A percentile compares a stretch with the other conserved stretches of the same genome.
These are phyloP conservation scores for Drosophila meridionalis DNA, from an alignment of 2,888 invertebrate genomes.

Conservation along the genomic window DNA sequence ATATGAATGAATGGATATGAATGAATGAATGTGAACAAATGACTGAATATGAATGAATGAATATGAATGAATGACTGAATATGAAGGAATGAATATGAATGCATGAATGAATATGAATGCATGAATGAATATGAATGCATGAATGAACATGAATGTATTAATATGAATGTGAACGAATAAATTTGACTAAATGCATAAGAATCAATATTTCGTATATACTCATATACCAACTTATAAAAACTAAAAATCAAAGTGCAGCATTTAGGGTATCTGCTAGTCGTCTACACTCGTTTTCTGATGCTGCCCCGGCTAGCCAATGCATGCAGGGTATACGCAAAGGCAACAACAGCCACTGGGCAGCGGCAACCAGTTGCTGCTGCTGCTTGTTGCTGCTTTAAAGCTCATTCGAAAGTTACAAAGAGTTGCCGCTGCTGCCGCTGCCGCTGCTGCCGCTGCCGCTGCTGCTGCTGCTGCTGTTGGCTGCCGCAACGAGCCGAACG, in stretches of 20 bases:
- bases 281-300: too few relatives aligned
- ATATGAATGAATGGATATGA: too few relatives aligned
- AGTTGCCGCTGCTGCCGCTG: conserved; percentile 23
- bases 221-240: neutral
- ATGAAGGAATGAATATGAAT: too few relatives aligned
- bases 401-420: conserved; percentile 71
- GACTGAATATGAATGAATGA: too few relatives aligned
- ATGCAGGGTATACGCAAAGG: conserved; percentile 22
- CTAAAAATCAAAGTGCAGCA: neutral
- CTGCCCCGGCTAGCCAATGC: conserved; percentile 8
- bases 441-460: conserved; percentile 24
- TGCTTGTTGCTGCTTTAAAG: conserved; percentile 50
- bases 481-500: conserved; percentile 35
- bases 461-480: conserved; percentile 32
- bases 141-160: too few relatives aligned
- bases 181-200: neutral
- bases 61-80: too few relatives aligned
- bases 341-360: conserved; percentile 42
- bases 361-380: conserved; percentile 51
- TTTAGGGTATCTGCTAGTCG: neutral
- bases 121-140: too few relatives aligned
- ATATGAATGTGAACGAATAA: neutral
- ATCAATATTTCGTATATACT: neutral
- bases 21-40: too few relatives aligned
- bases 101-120: too few relatives aligned